Base-by-base conservation (phyloP, 1,140 invertebrate species). In the Tyrophagus putrescentiae region DNA sequence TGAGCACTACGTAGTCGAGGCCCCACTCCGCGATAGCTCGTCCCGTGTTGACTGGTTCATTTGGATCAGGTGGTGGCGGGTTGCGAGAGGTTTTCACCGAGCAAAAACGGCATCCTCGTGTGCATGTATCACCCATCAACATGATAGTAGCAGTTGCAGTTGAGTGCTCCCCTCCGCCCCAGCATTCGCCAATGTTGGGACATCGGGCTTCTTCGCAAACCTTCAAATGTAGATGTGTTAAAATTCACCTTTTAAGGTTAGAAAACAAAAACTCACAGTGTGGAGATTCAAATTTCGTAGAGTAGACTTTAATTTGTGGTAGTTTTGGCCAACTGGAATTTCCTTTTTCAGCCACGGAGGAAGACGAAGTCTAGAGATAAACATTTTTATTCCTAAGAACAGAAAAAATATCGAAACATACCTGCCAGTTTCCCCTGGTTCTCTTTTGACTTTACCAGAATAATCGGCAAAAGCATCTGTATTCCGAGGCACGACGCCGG, bases 161-260 rank as follows among this genome's bases (percentile, higher is more conserved):
- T 4, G 71, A 69, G 61, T 73, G 65, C 45, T 76, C 71, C 18
- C 72, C 72, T 34, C 77, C 94, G 64, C 92, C 93, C 96, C 96
- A 99, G 74, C 95, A 98, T 76, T 98, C 93, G 23, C 93, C 92
- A 66, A 99, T 98, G 73, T 99, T 99, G 0, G 96, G 96, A 78
- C 96, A 99, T 64, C 89, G 77, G 0, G 96, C 96, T 76, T 99
- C 96, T 72, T 98, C 92, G 73, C 96, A 99, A 1, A 99, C 73
- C 73, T 75, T 4, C n/a, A 23, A 52, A 41, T 28, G 3, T 6
- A 11, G 27, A 50, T 57, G 44, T 27, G 4, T 21, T 48, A 13
- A 57, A 57, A 57, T n/a, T 52, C 7, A 54, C 31, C n/a, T n/a
- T n/a, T n/a, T n/a, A n/a, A n/a, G 61, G 36, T 56, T 56, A 56